Percentiles rank a stretch among this genome's conserved stretches.
phyloP scores from a whole-genome alignment of 2,113 vertebrate species.

The Pomatostomus ruficeps region DNA sequence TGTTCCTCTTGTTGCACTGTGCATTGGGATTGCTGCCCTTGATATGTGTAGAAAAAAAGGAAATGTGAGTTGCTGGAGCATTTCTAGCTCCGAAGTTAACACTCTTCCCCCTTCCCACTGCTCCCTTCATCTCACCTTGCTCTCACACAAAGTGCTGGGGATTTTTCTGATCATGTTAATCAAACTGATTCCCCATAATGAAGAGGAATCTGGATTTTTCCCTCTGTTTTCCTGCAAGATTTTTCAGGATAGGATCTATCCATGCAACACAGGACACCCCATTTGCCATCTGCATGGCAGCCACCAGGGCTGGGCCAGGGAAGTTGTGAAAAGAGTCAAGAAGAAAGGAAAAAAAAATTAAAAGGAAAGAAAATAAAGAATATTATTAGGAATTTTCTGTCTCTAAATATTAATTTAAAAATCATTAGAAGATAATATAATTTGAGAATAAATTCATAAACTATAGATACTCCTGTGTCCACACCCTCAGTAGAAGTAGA shows the following conservation, averaged over 20 bases:
- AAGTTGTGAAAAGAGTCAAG: background rate
- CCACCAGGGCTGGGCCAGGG: background rate
- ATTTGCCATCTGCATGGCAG: background rate
- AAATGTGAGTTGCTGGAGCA: conserved; percentile 29
- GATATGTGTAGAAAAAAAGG: conserved; percentile 23
- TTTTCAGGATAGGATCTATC: background rate
- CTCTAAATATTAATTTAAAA: background rate
- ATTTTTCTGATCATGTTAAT: background rate
- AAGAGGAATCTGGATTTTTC: background rate
- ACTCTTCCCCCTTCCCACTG: background rate
- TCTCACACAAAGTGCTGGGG: background rate
- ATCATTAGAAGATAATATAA: background rate
- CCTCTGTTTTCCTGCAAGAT: background rate
- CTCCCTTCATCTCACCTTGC: conserved; percentile 36
- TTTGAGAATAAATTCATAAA: background rate
- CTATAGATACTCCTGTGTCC: background rate
- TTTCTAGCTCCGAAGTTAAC: conserved; percentile 24
- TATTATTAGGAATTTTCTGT: background rate
- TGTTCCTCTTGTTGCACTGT: conserved; percentile 41
- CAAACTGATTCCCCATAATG: background rate
- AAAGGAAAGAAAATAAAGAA: fast-evolving
- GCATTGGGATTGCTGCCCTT: conserved; percentile 45
- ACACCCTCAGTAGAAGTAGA: background rate
- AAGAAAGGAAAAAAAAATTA: background rate
- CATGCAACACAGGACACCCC: fast-evolving